These are phyloP conservation scores for Cisticola juncidis DNA, from an alignment of 2,113 vertebrate genomes.

Conservation along the genomic window DNA sequence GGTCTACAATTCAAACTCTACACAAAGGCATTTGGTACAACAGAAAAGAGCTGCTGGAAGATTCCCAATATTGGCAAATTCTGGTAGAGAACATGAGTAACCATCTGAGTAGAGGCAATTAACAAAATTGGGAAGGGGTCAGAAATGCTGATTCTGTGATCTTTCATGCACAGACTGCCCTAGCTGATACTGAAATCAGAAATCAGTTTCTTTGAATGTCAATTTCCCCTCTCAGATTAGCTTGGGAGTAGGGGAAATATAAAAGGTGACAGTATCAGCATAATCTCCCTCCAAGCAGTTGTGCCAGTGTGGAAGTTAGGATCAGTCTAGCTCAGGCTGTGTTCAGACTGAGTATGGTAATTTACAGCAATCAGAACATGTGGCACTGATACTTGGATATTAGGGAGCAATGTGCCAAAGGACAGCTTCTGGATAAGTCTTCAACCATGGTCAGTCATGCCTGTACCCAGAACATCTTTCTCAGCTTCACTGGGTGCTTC, in stretches of 20 bases:
- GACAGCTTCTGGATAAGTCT: neutral
- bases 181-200: neutral
- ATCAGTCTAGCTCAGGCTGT: neutral
- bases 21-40: neutral
- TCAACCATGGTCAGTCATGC: neutral
- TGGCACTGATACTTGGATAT: neutral
- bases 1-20: neutral
- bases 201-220: neutral
- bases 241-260: neutral
- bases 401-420: neutral
- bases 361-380: neutral
- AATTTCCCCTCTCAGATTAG: neutral
- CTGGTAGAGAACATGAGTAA: neutral
- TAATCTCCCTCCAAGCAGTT: neutral
- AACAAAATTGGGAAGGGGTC: neutral
- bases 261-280: neutral
- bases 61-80: neutral
- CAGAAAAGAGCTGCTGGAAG: neutral
- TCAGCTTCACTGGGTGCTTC: neutral
- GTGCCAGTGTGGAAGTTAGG: neutral
- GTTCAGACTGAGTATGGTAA: neutral
- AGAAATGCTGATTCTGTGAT: neutral
- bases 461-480: neutral
- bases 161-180: neutral
- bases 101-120: neutral